Base-by-base conservation (phyloP, 2,888 invertebrate species). In the Craniophora ligustri region DNA sequence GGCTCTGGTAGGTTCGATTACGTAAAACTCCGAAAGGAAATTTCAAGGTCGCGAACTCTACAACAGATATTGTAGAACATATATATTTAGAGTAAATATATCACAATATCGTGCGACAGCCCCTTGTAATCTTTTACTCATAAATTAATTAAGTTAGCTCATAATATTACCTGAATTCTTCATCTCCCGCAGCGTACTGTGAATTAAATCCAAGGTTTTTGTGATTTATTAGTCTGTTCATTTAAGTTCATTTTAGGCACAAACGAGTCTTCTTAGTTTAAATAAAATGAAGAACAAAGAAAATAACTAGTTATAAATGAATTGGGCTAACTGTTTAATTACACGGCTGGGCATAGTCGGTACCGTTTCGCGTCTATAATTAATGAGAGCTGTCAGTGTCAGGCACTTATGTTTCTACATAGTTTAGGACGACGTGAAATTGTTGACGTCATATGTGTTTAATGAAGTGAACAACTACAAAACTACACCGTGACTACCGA, bases 141-240 rank as follows among this genome's bases (percentile, higher is more conserved):
- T 81, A 81, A 81, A 81, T 79, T 81, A 76, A 78, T 81, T 79
- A 76, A 63, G 69, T 62, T 54, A 49, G 50, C 59, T 65, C 68
- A 71, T 72, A 74, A 75, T 77, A 72, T 72, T 72, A 67, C 51
- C 64, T 48, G 55, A 67, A 69, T 63, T 62, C 60, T 61, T 53
- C 46, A 46, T 57, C 64, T 65, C 56, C 58, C 59, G 54, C 54
- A 35, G 67, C 58, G 62, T 59, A 46, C 47, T 63, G 49, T 21
- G 56, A 59, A 67, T 71, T 64, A 53, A 67, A 67, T 62, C 60
- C 55, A 42, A 46, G 44, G 47, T 44, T 53, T 40, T 60, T 48
- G 36, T 44, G 50, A 73, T 72, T 73, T 67, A 63, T 70, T 61
- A 50, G 46, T 36, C 41, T 26, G 51, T 55, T 54, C 47, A 57